phyloP scores from a whole-genome alignment of 2,113 vertebrate genomes.

The Smithornis capensis region DNA sequence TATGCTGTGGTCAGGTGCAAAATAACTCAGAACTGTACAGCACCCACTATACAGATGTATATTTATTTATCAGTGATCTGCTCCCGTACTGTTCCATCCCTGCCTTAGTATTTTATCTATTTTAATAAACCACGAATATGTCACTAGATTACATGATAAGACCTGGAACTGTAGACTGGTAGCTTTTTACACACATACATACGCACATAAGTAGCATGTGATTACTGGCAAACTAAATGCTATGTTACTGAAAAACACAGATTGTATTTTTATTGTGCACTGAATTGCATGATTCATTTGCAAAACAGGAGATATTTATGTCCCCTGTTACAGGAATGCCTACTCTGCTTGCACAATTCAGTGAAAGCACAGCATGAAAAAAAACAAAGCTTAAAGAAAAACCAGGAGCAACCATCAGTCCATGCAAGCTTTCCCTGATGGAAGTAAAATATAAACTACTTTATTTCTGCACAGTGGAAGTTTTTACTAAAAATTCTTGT shows the following conservation, averaged over 20 bases:
- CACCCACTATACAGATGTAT: not conserved
- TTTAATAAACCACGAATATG: not conserved
- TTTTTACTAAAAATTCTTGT: not conserved
- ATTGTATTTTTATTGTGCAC: not conserved
- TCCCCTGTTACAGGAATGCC: not conserved
- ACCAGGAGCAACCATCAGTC: not conserved
- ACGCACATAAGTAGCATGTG: not conserved
- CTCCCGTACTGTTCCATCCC: not conserved
- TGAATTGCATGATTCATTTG: not conserved
- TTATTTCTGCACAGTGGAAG: not conserved
- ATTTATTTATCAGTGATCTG: conserved; percentile 2
- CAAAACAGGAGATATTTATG: not conserved
- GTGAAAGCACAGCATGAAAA: not conserved
- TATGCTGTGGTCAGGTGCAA: not conserved
- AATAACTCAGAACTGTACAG: not conserved
- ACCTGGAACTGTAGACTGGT: not conserved
- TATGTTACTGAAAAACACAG: not conserved
- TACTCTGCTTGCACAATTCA: not conserved
- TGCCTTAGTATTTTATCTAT: not conserved
- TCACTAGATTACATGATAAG: not conserved
- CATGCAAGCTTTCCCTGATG: not conserved
- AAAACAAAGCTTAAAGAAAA: not conserved
- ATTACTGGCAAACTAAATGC: not conserved
- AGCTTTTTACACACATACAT: not conserved
- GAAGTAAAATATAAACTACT: not conserved